Base-by-base conservation (phyloP, 2,797 vertebrate genomes). In the Chelmon rostratus region DNA sequence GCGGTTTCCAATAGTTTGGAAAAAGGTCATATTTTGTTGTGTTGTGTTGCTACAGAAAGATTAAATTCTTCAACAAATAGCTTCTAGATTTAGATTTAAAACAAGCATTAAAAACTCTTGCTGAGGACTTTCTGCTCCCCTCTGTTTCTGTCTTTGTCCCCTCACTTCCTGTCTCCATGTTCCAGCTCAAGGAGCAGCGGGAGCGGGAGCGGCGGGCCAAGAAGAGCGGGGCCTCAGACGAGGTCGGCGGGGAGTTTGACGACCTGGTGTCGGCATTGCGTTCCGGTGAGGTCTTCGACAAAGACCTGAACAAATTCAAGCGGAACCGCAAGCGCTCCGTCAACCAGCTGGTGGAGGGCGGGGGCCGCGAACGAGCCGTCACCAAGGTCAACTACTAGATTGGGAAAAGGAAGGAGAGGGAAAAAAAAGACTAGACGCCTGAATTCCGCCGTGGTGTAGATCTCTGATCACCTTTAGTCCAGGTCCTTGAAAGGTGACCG, bases 231-330 rank as follows among this genome's bases (percentile, higher is more conserved):
- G 73, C 95, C 19, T 95, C 97, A 0, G 98, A 99, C 18, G 98
- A 99, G 86, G 95, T 97, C 0, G 96, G 97, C 7, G 98, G 98
- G 9, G 98, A 99, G 90, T 99, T 99, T 8, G 98, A 99, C 16
- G 98, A 99, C 93, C 94, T 99, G 78, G 98, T 99, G 58, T 98
- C 97, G 0, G 98, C 98, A 1, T 68, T 99, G 88, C 96, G 98
- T 63, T 99, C 98, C 0, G 98, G 97, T 2, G 98, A 99, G 91
- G 98, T 99, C 83, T 99, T 99, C 5, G 98, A 99, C 94, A 99
- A 99, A 92, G 98, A 99, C 96, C 96, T 98, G 81, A 97, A 96
- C 91, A 99, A 99, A 93, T 96, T 99, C 59, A 99, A 99, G 85
- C 97, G 98, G 35, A 97, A 96, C 93, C 98, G 98, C 88, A 99